Conservation (phyloP, 2,113 vertebrate genomes). For the Ciconia maguari region DNA sequence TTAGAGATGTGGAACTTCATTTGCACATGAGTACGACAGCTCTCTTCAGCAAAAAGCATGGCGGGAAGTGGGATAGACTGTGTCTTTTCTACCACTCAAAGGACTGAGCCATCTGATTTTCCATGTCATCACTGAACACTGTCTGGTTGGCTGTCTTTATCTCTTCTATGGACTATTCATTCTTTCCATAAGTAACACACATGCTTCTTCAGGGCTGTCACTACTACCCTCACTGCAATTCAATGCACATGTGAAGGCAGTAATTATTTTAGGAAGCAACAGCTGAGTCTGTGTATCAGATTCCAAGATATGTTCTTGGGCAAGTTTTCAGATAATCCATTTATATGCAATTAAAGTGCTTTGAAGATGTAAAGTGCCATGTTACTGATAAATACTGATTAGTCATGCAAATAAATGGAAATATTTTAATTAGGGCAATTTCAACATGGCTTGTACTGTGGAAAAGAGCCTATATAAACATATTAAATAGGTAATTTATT, state of each 20-base stretch:
- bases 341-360: not conserved
- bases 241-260: not conserved
- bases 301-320: not conserved
- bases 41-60: not conserved
- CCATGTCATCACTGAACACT: not conserved
- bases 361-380: slow-evolving; percentile 3
- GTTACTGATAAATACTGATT: slow-evolving; percentile 23
- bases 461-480: not conserved
- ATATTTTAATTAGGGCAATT: slow-evolving; percentile 32
- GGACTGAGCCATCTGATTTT: not conserved
- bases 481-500: not conserved
- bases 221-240: not conserved
- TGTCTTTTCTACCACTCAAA: not conserved
- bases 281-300: not conserved
- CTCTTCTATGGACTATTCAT: not conserved
- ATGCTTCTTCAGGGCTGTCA: not conserved
- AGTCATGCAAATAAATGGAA: slow-evolving; percentile 32
- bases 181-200: not conserved
- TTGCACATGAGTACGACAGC: not conserved
- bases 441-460: not conserved
- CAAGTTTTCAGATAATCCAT: not conserved
- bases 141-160: not conserved
- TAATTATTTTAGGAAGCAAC: not conserved
- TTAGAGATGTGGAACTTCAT: slow-evolving; percentile 12
- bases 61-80: not conserved